Evolutionary conservation across 2,797 vertebrate species (phyloP).

Genomic region (Babyrousa celebensis): DNA sequence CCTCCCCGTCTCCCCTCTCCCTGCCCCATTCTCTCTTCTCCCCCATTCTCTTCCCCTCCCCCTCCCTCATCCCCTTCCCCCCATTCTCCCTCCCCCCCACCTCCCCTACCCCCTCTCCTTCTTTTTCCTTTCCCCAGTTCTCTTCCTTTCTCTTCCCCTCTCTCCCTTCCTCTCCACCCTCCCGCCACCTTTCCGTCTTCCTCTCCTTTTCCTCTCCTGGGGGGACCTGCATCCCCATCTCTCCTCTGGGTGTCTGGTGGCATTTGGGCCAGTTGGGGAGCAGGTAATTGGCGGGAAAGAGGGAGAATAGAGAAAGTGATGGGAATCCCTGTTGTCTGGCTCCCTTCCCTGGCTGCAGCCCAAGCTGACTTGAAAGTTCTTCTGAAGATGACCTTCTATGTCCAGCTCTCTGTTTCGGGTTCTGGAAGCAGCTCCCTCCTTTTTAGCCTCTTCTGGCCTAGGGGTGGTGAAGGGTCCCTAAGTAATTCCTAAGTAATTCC

Average conservation of each 20-base stretch:
- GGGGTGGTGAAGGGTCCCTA: neutral
- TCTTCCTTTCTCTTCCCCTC: too few species aligned
- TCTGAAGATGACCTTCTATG: neutral
- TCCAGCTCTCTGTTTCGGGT: neutral
- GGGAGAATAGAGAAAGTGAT: neutral
- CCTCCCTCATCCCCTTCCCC: too few species aligned
- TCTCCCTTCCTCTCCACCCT: neutral
- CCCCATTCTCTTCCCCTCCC: too few species aligned
- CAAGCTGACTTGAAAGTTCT: neutral
- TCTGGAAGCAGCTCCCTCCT: neutral
- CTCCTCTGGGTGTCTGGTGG: neutral
- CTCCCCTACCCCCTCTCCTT: too few species aligned
- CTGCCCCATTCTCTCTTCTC: too few species aligned
- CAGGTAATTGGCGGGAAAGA: neutral
- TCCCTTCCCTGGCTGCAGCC: neutral
- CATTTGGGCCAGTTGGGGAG: neutral
- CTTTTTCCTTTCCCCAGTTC: neutral
- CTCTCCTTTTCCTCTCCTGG: neutral
- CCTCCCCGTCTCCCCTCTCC: too few species aligned
- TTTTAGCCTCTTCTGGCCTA: neutral
- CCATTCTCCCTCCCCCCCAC: too few species aligned
- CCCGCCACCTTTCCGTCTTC: neutral
- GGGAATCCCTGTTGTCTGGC: neutral
- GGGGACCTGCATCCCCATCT: neutral
- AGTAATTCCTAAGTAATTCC: neutral